A percentile compares a stretch with the other conserved stretches of the same genome.
Conservation (phyloP, 1,140 invertebrate genomes). For the Acarapis woodi region DNA sequence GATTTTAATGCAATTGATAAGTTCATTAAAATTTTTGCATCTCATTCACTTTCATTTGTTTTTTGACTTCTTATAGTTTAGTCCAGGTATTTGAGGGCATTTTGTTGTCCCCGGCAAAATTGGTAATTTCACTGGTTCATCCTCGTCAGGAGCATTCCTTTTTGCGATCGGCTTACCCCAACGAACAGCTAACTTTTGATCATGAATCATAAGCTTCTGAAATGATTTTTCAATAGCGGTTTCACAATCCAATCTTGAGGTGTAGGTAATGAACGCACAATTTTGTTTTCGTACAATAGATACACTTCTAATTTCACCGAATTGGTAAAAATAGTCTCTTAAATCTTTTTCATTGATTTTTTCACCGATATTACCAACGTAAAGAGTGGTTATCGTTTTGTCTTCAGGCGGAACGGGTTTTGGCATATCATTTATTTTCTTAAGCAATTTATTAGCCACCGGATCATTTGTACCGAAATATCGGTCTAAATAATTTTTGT, state of each 20-base stretch:
- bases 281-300: constrained; percentile 73
- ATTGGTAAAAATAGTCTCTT: constrained; percentile 84
- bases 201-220: constrained; percentile 67
- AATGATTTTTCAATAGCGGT: constrained; percentile 81
- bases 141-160: constrained; percentile 17
- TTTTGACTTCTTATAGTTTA: too few relatives aligned
- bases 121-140: constrained; percentile 14
- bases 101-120: too few relatives aligned
- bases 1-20: too few relatives aligned
- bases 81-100: too few relatives aligned
- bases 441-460: constrained; percentile 87
- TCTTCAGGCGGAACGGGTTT: constrained; percentile 83
- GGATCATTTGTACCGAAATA: constrained; percentile 98
- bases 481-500: too few relatives aligned
- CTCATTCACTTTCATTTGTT: too few relatives aligned
- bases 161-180: constrained; percentile 75
- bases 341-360: constrained; percentile 65
- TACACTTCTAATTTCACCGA: constrained; percentile 83
- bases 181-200: constrained; percentile 64
- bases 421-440: constrained; percentile 63
- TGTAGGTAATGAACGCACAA: constrained; percentile 94
- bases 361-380: constrained; percentile 71
- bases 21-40: too few relatives aligned
- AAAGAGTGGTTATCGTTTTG: constrained; percentile 77
- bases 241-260: constrained; percentile 57